Base-by-base conservation (phyloP, 2,113 vertebrate species). In the Myxocyprinus asiaticus region DNA sequence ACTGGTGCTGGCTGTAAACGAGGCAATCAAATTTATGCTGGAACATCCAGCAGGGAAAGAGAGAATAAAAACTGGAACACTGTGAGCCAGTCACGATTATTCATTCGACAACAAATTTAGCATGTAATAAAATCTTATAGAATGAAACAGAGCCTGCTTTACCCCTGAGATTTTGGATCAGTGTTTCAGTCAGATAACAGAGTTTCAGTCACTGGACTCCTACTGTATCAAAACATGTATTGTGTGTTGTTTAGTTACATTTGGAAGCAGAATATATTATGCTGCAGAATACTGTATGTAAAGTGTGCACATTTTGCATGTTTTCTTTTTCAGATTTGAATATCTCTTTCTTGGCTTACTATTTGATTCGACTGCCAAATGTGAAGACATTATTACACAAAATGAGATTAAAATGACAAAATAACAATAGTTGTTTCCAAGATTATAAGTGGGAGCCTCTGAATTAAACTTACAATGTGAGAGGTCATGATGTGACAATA, bases 31-130 rank as follows among this genome's bases (percentile, higher is more conserved):
- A 77, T 85, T 82, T 72, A 53, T 56, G 86, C 83, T 84, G 82
- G 91, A 83, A 88, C 87, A 90, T 83, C 77, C 51, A 80, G 59
- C 59, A 4, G 85, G 85, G 85, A 87, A 88, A 89, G 89, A 89
- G 56, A 43, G 43, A 61, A 56, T 17, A 51, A 63, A 72, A 45
- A 64, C 55, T 68, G 17, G 66, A 69, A 59, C 66, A 47, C 67
- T 51, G 53, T 0, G 55, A 78, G 66, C 58, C 66, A 73, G 61
- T 17, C 61, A 66, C 22, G 61, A 72, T 80, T 80, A 73, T 76
- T 76, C 22, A 50, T 67, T 67, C 69, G 5, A 67, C 55, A 75
- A 53, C 53, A 67, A 58, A 75, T 80, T 68, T 61, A 80, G 62
- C 63, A 33, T n/a, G 45, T 69, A 17, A 51, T 74, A 43, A 67